phyloP scores from a whole-genome alignment of 2,113 vertebrate species.

The Nansenia antarctica region DNA sequence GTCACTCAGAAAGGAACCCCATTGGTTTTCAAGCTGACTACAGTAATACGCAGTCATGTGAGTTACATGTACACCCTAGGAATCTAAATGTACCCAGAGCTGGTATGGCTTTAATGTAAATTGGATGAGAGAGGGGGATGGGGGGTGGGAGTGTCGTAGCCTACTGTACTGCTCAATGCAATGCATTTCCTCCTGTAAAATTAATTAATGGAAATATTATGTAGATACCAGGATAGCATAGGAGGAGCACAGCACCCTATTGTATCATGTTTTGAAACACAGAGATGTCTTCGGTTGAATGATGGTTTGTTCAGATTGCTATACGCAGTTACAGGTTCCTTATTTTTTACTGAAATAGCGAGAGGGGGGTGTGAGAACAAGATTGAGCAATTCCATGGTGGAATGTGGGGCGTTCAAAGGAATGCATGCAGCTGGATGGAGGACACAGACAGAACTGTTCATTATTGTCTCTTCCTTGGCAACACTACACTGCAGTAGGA shows the following conservation, averaged over 20 bases:
- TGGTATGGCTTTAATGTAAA: constrained; percentile 37
- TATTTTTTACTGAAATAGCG: constrained; percentile 52
- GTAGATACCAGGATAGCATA: no score
- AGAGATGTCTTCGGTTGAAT: no score
- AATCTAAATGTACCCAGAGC: constrained; percentile 50
- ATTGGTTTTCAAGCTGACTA: constrained; percentile 58
- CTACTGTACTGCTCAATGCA: constrained; percentile 63
- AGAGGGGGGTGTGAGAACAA: constrained; percentile 57
- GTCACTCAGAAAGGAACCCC: constrained; percentile 51
- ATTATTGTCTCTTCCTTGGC: constrained; percentile 52
- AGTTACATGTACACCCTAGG: constrained; percentile 51
- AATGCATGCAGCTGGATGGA: constrained; percentile 68
- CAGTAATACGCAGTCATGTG: constrained; percentile 57
- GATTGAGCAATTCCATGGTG: constrained; percentile 76
- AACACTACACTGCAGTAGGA: constrained; percentile 1
- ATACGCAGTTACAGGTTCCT: no score
- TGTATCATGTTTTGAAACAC: no score
- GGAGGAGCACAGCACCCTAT: no score
- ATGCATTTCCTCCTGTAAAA: constrained; percentile 60
- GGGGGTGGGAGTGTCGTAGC: constrained; percentile 14
- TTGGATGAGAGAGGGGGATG: constrained; percentile 29
- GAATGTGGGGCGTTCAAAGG: constrained; percentile 73
- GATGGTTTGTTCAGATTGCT: no score
- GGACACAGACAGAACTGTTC: constrained; percentile 71
- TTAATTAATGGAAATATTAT: constrained; percentile 49